Conservation (phyloP, 2,888 invertebrate species). For the Oxyteleia sp. region DNA sequence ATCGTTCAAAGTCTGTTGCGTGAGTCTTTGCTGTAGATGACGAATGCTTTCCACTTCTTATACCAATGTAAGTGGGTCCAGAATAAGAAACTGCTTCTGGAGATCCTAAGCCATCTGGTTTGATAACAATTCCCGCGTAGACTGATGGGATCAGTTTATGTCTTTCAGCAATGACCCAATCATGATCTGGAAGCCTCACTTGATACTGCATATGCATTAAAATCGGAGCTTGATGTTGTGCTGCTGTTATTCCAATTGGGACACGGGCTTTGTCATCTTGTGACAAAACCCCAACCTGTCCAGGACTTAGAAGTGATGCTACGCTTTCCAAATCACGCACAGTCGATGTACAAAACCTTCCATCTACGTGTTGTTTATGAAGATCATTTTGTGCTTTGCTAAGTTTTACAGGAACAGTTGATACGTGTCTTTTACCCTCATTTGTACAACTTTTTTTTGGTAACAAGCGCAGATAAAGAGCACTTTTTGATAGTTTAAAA, state of each 20-base stretch:
- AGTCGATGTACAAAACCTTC: slow-evolving; percentile 47
- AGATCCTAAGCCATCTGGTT: slow-evolving; percentile 76
- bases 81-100: slow-evolving; percentile 82
- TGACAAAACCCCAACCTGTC: slow-evolving; percentile 76
- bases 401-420: slow-evolving; percentile 79
- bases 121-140: slow-evolving; percentile 79
- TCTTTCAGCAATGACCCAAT: slow-evolving; percentile 79
- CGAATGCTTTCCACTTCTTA: slow-evolving; percentile 80
- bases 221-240: slow-evolving; percentile 83
- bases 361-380: slow-evolving; percentile 55
- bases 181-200: slow-evolving; percentile 80
- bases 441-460: slow-evolving; percentile 72
- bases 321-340: slow-evolving; percentile 71
- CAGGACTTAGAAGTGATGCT: slow-evolving; percentile 71
- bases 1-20: slow-evolving; percentile 77
- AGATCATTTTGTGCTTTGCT: slow-evolving; percentile 47
- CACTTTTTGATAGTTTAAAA: slow-evolving; percentile 72
- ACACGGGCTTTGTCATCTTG: slow-evolving; percentile 83
- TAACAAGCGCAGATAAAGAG: slow-evolving; percentile 75
- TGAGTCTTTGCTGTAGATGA: slow-evolving; percentile 78
- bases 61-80: slow-evolving; percentile 86
- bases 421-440: slow-evolving; percentile 77
- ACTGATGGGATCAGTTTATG: slow-evolving; percentile 83
- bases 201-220: slow-evolving; percentile 80
- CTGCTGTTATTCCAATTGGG: slow-evolving; percentile 85